A percentile compares a stretch with the other conserved stretches of the same genome.
phyloP scores from a whole-genome alignment of 2,113 vertebrate species.

The Laticauda laticaudata region DNA sequence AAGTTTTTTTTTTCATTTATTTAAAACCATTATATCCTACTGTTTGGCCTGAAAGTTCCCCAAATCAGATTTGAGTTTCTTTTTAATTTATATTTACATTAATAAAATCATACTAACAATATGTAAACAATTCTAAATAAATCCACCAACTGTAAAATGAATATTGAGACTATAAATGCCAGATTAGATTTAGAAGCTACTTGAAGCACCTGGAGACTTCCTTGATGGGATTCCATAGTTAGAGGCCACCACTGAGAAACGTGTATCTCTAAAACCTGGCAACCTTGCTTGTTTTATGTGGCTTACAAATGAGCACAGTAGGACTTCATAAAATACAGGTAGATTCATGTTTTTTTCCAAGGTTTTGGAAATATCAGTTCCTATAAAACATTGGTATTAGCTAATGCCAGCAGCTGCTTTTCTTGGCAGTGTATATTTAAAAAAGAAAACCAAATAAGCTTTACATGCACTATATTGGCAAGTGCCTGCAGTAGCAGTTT shows the following conservation, averaged over 20 bases:
- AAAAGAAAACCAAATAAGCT: background rate
- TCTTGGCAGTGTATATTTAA: conserved; percentile 1
- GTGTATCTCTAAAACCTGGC: background rate
- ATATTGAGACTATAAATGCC: background rate
- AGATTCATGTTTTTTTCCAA: background rate
- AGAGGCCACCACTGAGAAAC: background rate
- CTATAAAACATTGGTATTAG: background rate
- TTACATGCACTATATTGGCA: conserved; percentile 10
- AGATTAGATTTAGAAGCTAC: background rate
- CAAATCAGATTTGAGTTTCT: background rate
- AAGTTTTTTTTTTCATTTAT: background rate
- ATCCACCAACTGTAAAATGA: background rate
- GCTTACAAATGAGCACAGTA: background rate
- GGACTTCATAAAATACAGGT: background rate
- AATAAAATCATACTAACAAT: background rate
- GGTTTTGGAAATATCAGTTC: background rate
- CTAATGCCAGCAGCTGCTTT: conserved; percentile 35
- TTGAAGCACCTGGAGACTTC: background rate
- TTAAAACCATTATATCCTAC: background rate
- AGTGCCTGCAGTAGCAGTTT: background rate
- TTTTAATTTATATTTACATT: background rate
- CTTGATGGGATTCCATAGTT: background rate
- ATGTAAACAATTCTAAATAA: background rate
- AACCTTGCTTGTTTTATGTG: background rate
- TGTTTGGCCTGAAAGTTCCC: background rate